Evolutionary conservation across 2,888 invertebrate species (phyloP), one percentile per base, ranked within the genome.

Genomic region (Lumbricus terrestris): DNA sequence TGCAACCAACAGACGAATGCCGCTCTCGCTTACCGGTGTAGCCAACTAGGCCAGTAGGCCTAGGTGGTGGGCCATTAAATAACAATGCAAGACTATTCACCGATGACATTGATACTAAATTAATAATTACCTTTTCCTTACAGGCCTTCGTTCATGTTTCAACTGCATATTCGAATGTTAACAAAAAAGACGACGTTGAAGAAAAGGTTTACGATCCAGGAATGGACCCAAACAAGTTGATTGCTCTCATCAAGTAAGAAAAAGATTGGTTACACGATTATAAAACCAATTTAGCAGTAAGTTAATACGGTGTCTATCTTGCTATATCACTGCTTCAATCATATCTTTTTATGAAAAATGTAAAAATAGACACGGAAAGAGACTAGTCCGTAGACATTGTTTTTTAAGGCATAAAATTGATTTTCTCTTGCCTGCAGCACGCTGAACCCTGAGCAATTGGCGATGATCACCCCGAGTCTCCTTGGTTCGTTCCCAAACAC

Each of bases 121-220:
- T 20, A 16, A 54, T 23, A 29, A 42, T 47, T 47, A 16, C 16
- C 8, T 33, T 83, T 34, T 85, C 18, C 85, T 82, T 54, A 15
- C 69, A 95, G 94, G 92, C 97, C 8, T 96, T 97, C 94, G 95
- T 97, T 3, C 97, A 98, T 94, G 96, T 98, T 0, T 97, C 97
- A 0, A 97, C 98, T 0, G 97, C 97, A 0, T 98, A 97, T 94
- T 96, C 97, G 6, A 97, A 98, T 94, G 97, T 97, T 0, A 97
- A 97, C 92, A 96, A n/a, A n/a, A n/a, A 96, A 47, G 95, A 96
- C n/a, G 95, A 96, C 0, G 96, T 97, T 0, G 96, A 97, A 88
- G 98, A 98, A 95, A 95, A 96, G 90, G 95, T 97, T 96, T 97
- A 93, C 94, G 96, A 96, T 0, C 94, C 95, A 18, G 94, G 94